Percentiles rank a stretch among this genome's conserved stretches.
phyloP scores from a whole-genome alignment of 2,888 invertebrate species.

The Lithosia quadra region DNA sequence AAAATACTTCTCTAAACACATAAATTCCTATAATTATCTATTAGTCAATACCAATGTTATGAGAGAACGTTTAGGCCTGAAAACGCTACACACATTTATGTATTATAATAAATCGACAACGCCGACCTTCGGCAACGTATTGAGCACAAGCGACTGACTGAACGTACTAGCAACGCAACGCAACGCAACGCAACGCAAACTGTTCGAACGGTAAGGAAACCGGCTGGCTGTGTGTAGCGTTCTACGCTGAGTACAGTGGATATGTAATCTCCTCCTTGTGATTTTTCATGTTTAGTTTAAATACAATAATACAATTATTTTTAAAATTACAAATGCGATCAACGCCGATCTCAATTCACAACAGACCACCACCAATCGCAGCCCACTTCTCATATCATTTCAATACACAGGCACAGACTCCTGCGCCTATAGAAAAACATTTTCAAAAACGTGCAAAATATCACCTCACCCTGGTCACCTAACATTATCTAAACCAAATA shows the following conservation, averaged over 20 bases:
- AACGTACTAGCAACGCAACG: conserved; percentile 23
- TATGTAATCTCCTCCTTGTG: conserved; percentile 82
- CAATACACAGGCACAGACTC: conserved; percentile 75
- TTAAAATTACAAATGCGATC: conserved; percentile 78
- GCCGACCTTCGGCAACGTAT: conserved; percentile 57
- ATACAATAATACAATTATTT: conserved; percentile 63
- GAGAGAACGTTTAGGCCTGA: conserved; percentile 82
- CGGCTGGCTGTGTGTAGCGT: conserved; percentile 74
- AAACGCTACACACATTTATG: conserved; percentile 83
- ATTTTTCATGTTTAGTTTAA: conserved; percentile 67
- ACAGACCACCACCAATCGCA: conserved; percentile 74
- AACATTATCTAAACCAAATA: conserved; percentile 85
- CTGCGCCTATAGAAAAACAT: conserved; percentile 84
- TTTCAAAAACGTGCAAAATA: conserved; percentile 87
- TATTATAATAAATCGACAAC: conserved; percentile 42
- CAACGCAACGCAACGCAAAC: not conserved
- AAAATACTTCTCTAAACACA: conserved; percentile 87
- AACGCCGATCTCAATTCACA: conserved; percentile 68
- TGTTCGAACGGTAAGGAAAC: conserved; percentile 23
- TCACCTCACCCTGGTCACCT: conserved; percentile 87
- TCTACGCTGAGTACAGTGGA: conserved; percentile 77
- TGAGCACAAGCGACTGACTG: conserved; percentile 65
- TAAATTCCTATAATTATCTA: conserved; percentile 86
- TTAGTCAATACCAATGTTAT: conserved; percentile 84
- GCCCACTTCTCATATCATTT: conserved; percentile 70